These are phyloP conservation scores for Vulpes lagopus DNA, from an alignment of 2,113 vertebrate species.

Conservation along the genomic window DNA sequence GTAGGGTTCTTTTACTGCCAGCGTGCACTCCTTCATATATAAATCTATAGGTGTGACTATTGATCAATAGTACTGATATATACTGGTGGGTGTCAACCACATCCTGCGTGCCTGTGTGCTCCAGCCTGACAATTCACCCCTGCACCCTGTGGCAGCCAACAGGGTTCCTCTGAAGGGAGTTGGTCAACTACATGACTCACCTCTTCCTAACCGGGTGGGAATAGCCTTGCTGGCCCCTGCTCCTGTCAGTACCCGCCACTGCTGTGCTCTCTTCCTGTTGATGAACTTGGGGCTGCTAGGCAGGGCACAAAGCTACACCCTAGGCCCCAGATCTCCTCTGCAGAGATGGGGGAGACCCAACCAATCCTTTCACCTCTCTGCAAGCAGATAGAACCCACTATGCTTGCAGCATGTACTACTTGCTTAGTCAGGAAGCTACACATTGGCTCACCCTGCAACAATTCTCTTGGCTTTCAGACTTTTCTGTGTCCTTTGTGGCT, in stretches of 20 bases:
- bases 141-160: not conserved
- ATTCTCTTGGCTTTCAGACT: not conserved
- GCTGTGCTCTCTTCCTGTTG: not conserved
- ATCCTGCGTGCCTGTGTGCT: slow-evolving; percentile 24
- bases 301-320: not conserved
- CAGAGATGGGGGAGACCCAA: not conserved
- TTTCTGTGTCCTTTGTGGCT: not conserved
- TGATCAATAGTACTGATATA: not conserved
- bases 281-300: not conserved
- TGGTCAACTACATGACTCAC: slow-evolving; percentile 63
- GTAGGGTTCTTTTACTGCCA: not conserved
- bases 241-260: not conserved
- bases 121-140: not conserved
- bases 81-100: not conserved
- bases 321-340: not conserved
- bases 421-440: not conserved
- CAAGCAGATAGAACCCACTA: not conserved
- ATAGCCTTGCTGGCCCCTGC: not conserved
- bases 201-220: slow-evolving; percentile 45
- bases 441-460: not conserved
- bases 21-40: not conserved
- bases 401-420: not conserved
- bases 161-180: not conserved
- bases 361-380: not conserved
- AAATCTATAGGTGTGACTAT: not conserved